Conservation (phyloP, 2,888 invertebrate species). For the Nemurella pictetii region DNA sequence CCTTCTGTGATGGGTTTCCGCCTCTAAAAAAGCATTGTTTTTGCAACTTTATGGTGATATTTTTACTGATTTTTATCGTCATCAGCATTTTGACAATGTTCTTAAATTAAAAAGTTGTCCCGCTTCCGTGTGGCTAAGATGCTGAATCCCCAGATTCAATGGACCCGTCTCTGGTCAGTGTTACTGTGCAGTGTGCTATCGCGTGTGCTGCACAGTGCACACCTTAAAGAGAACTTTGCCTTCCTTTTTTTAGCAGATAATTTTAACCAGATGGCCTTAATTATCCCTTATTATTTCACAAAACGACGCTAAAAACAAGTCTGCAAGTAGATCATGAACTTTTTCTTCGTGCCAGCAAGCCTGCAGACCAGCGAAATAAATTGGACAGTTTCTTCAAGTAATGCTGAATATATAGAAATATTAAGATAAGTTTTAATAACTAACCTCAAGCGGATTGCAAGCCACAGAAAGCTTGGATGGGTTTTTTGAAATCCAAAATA, state of each 20-base stretch:
- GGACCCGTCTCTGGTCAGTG: too few species aligned
- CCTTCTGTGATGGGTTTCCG: too few species aligned
- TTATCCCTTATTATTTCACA: neutral
- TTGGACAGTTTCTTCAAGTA: neutral
- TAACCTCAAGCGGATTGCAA: neutral
- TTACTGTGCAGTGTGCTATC: too few species aligned
- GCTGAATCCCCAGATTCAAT: too few species aligned
- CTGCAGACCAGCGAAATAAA: neutral
- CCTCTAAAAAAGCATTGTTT: too few species aligned
- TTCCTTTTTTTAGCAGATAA: neutral
- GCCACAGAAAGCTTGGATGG: neutral
- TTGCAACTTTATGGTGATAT: too few species aligned
- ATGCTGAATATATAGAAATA: neutral
- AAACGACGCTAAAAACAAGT: neutral
- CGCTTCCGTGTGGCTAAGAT: too few species aligned
- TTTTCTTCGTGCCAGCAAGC: too few species aligned
- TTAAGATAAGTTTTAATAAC: neutral
- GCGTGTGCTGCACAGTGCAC: too few species aligned
- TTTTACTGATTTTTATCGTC: too few species aligned
- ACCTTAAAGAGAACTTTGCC: neutral
- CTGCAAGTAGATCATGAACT: neutral
- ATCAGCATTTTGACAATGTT: too few species aligned
- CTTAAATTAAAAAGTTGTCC: too few species aligned
- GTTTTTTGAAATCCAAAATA: neutral
- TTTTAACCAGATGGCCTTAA: conserved; percentile 8